phyloP scores from a whole-genome alignment of 2,888 invertebrate genomes.

The Leptinotarsa rubiginosa region DNA sequence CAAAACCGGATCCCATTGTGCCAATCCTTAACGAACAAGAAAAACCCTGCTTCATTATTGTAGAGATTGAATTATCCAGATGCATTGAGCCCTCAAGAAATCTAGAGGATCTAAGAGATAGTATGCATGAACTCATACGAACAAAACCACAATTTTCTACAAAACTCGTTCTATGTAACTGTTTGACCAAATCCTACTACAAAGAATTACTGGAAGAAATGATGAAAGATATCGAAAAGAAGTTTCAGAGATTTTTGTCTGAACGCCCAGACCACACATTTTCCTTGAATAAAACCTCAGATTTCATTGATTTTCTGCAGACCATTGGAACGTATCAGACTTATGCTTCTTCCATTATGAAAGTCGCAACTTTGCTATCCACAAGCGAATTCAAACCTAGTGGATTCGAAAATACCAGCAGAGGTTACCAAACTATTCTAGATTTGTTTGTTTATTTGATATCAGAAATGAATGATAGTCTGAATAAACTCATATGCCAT shows the following conservation, averaged over 20 bases:
- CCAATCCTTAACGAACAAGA: slow-evolving; percentile 59
- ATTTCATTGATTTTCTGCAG: slow-evolving; percentile 52
- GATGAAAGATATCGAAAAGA: slow-evolving; percentile 56
- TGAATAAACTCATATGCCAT: slow-evolving; percentile 53
- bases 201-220: slow-evolving; percentile 56
- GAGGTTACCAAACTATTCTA: slow-evolving; percentile 53
- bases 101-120: slow-evolving; percentile 58
- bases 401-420: slow-evolving; percentile 40
- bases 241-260: slow-evolving; percentile 54
- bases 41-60: slow-evolving; percentile 60
- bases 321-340: slow-evolving; percentile 54
- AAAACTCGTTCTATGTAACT: slow-evolving; percentile 47
- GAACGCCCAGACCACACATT: slow-evolving; percentile 39
- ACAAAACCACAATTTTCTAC: slow-evolving; percentile 8
- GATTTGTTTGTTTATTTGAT: slow-evolving; percentile 57
- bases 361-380: slow-evolving; percentile 53
- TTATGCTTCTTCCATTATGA: slow-evolving; percentile 56
- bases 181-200: slow-evolving; percentile 56
- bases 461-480: slow-evolving; percentile 56
- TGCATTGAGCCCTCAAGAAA: slow-evolving; percentile 54
- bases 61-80: slow-evolving; percentile 61
- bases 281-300: slow-evolving; percentile 24
- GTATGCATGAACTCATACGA: slow-evolving; percentile 26
- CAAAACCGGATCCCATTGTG: slow-evolving; percentile 56
- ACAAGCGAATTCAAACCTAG: slow-evolving; percentile 51